Evolutionary conservation across 2,797 vertebrate species (phyloP), one percentile per base, ranked within the genome.

Genomic region (Mormyrops attenuatus): DNA sequence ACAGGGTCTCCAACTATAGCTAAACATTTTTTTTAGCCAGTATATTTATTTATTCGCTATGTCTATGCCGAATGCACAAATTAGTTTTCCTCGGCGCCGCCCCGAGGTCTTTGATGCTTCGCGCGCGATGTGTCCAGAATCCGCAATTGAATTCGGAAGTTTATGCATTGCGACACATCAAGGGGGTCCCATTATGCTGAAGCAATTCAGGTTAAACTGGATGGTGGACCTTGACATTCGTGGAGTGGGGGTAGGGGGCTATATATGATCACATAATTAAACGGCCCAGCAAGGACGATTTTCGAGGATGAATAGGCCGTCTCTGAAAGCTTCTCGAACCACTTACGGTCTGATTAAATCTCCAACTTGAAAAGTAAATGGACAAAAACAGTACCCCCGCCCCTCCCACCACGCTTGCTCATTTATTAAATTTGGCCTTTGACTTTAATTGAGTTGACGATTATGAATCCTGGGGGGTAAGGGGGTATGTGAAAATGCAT

Each of bases 281-380:
- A 50, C 47, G 82, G 66, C 92, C 38, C 34, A 90, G 91, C 91
- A 93, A 92, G 93, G 92, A 88, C 87, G 57, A 69, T 44, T 88
- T 90, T 91, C 44, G 15, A 57, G 55, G 90, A 93, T 89, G 90
- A 92, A 91, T 91, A 88, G 44, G 86, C 85, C 30, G 6, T 52
- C 86, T 66, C 90, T 17, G 90, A 88, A 90, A 90, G 90, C 90
- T 90, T 92, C 90, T 91, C 87, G 15, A 49, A 90, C 86, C 90
- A 88, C 87, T 89, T 50, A 84, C 34, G 80, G 69, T 92, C 90
- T 86, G 41, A 34, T 69, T 34, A 15, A 80, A 11, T 38, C 4
- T 52, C 22, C 55, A 41, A 17, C 73, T 44, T 6, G 0, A 87
- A 52, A 85, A 89, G 69, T 34, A 89, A 87, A 87, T 41, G 9